Conservation (phyloP, 2,797 vertebrate species). For the Liasis olivaceus region DNA sequence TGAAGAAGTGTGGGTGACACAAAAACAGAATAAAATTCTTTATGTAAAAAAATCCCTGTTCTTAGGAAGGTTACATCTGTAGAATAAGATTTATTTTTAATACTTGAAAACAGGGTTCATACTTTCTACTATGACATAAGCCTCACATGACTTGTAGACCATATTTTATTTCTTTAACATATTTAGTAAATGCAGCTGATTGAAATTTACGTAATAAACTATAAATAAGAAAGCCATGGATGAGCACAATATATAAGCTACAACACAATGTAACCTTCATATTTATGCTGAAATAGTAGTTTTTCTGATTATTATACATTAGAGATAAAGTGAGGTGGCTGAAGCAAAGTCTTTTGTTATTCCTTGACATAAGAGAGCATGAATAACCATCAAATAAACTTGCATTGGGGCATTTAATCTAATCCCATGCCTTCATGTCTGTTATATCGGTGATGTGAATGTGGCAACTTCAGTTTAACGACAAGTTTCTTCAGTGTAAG, state of each 20-base stretch:
- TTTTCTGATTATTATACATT: neutral
- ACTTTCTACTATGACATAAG: neutral
- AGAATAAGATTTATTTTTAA: neutral
- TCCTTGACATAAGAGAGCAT: neutral
- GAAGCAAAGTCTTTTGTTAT: neutral
- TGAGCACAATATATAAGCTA: neutral
- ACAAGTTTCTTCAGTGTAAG: neutral
- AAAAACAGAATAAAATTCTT: neutral
- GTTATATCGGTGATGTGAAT: neutral
- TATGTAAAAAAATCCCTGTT: neutral
- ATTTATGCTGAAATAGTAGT: neutral
- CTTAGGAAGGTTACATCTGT: neutral
- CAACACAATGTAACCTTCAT: neutral
- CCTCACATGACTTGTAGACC: neutral
- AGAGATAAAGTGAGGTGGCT: neutral
- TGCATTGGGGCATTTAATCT: neutral
- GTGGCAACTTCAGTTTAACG: neutral
- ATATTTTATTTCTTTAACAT: neutral
- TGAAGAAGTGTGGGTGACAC: neutral
- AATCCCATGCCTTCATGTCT: neutral
- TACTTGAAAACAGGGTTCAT: neutral
- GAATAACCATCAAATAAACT: neutral
- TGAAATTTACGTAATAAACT: neutral
- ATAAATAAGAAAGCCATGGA: neutral
- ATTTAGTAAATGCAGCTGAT: neutral